Conservation (phyloP, 2,113 vertebrate genomes). For the Scomber japonicus region DNA sequence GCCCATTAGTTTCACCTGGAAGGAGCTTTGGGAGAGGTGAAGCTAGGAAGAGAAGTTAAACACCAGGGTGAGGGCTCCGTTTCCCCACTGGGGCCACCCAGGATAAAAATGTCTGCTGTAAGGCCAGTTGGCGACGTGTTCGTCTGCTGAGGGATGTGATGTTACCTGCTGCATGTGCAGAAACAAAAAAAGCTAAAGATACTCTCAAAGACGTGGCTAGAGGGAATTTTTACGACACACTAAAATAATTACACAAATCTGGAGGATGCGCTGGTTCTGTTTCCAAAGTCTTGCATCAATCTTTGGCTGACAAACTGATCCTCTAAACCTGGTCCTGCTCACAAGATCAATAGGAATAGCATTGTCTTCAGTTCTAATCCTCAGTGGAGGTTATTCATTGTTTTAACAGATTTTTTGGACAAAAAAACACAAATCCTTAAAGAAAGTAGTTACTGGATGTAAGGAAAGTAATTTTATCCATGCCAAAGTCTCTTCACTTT, state of each 20-base stretch:
- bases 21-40: conserved; percentile 63
- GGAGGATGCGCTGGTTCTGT: conserved; percentile 28
- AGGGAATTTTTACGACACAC: conserved; percentile 15
- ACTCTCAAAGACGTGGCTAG: background rate
- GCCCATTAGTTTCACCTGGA: conserved; percentile 73
- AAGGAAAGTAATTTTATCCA: too few relatives aligned
- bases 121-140: background rate
- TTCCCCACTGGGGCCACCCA: conserved; percentile 67
- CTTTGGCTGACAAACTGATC: conserved; percentile 16
- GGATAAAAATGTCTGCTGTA: background rate
- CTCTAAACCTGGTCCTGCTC: conserved; percentile 10
- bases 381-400: background rate
- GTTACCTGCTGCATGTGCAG: conserved; percentile 26
- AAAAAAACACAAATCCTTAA: conserved; percentile 1
- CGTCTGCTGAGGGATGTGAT: conserved; percentile 11
- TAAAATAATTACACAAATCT: conserved; percentile 12
- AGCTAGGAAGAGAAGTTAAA: conserved; percentile 55
- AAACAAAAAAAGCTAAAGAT: background rate
- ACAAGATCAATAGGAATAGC: conserved; percentile 21
- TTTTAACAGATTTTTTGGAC: background rate
- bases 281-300: conserved; percentile 25
- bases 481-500: too few relatives aligned
- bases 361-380: conserved; percentile 1
- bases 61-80: conserved; percentile 46
- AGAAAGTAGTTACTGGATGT: background rate